Evolutionary conservation across 2,113 vertebrate species (phyloP).

Genomic region (Gymnocephalus cernua): DNA sequence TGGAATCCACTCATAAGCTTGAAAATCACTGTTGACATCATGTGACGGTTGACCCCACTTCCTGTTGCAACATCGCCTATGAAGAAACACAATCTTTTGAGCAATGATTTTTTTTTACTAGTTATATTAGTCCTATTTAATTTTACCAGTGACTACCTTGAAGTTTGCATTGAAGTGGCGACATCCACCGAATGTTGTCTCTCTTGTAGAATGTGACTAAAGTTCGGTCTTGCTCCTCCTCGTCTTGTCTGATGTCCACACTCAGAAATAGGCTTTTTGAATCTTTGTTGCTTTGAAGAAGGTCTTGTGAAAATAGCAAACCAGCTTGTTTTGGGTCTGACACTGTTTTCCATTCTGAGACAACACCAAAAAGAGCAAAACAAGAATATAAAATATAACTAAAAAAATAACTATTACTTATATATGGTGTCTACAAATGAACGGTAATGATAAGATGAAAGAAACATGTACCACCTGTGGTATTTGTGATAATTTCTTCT

Average conservation of each 20-base stretch:
- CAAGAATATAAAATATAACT: neutral
- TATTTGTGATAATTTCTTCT: neutral
- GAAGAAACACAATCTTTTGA: neutral
- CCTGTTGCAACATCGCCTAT: slow-evolving; percentile 59
- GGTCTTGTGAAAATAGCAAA: slow-evolving; percentile 40
- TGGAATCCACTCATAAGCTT: slow-evolving; percentile 60
- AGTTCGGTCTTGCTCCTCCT: slow-evolving; percentile 49
- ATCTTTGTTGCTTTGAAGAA: slow-evolving; percentile 33
- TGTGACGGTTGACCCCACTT: slow-evolving; percentile 51
- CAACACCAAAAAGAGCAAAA: slow-evolving; percentile 5
- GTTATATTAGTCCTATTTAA: neutral
- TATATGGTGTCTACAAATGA: neutral
- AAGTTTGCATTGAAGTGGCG: slow-evolving; percentile 40
- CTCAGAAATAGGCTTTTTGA: slow-evolving; percentile 25
- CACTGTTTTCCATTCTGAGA: slow-evolving; percentile 47
- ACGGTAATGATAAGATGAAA: neutral
- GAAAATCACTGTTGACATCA: slow-evolving; percentile 63
- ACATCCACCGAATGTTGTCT: slow-evolving; percentile 48
- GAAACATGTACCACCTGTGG: neutral
- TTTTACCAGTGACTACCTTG: slow-evolving; percentile 11
- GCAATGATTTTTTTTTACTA: neutral
- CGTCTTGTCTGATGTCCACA: slow-evolving; percentile 55
- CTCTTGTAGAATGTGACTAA: slow-evolving; percentile 48
- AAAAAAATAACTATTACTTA: neutral
- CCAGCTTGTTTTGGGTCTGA: slow-evolving; percentile 52